A percentile compares a stretch with the other conserved stretches of the same genome.
These are phyloP conservation scores for Drosophila mayaguana DNA, from an alignment of 2,888 invertebrate species.

Conservation along the genomic window DNA sequence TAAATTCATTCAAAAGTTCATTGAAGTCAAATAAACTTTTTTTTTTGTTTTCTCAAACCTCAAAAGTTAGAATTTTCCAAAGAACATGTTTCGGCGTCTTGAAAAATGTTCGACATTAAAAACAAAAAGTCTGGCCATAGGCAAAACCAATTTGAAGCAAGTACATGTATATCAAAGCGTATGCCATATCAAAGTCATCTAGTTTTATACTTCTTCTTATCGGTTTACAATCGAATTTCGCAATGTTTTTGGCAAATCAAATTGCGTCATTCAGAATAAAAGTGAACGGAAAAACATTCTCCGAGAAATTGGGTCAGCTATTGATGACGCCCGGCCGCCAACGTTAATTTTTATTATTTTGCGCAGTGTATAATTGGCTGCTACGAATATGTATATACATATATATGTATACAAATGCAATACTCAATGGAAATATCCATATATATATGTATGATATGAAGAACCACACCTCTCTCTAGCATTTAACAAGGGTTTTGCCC, in stretches of 20 bases:
- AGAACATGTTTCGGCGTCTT: slow-evolving; percentile 22
- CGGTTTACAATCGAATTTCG: slow-evolving; percentile 30
- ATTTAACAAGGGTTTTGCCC: slow-evolving; percentile 4
- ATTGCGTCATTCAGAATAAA: slow-evolving; percentile 43
- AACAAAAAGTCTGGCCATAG: background rate
- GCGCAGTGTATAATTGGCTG: slow-evolving; percentile 56
- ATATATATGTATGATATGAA: background rate
- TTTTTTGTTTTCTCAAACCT: background rate
- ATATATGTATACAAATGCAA: slow-evolving; percentile 18
- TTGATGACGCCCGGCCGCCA: slow-evolving; percentile 51
- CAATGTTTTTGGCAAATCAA: slow-evolving; percentile 42
- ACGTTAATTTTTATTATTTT: slow-evolving; percentile 58
- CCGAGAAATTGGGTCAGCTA: slow-evolving; percentile 49
- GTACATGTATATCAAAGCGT: slow-evolving; percentile 32
- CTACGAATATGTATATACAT: background rate
- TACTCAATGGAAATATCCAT: slow-evolving; percentile 33
- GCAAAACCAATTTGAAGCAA: slow-evolving; percentile 4
- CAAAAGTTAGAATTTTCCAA: slow-evolving; percentile 7
- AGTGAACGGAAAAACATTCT: slow-evolving; percentile 11
- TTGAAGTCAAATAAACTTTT: background rate
- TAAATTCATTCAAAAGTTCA: background rate
- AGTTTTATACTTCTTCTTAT: too few species aligned
- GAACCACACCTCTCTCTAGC: slow-evolving; percentile 4
- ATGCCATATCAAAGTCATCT: slow-evolving; percentile 38
- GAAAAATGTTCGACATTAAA: slow-evolving; percentile 30